Percentiles rank a stretch among this genome's conserved stretches.
Evolutionary conservation across 2,113 vertebrate genomes (phyloP).

Genomic region (Malurus alboscapulatus): DNA sequence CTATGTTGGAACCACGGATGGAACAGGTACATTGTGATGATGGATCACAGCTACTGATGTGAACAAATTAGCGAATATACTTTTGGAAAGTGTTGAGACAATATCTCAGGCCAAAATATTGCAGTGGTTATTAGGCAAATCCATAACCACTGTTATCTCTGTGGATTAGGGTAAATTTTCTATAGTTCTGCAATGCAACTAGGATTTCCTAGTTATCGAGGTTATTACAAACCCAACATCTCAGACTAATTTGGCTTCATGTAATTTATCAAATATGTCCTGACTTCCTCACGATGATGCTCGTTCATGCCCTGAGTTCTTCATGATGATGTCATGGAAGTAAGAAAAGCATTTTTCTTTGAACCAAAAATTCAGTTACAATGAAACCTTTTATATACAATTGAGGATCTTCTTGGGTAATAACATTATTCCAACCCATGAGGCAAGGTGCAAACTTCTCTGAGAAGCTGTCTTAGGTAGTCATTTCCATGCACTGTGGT

Average conservation of each 20-base stretch:
- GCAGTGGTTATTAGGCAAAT: neutral
- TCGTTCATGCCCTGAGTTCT: neutral
- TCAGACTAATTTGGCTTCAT: neutral
- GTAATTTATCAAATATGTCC: neutral
- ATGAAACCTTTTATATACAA: neutral
- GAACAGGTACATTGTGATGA: neutral
- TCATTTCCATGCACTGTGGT: slow-evolving; percentile 49
- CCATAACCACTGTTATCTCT: neutral
- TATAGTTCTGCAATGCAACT: neutral
- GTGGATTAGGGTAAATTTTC: neutral
- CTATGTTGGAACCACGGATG: rapidly evolving
- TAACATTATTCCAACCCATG: neutral
- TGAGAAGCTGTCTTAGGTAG: neutral
- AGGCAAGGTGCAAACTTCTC: neutral
- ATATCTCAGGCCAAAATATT: neutral
- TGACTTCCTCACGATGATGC: neutral
- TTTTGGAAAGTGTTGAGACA: neutral
- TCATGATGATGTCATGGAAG: neutral
- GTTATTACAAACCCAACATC: neutral
- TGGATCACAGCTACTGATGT: neutral
- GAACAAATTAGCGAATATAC: neutral
- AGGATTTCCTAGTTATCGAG: neutral
- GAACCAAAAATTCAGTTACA: neutral
- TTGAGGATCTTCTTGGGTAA: neutral
- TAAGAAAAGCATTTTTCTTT: neutral